These are phyloP conservation scores for Nansenia antarctica DNA, from an alignment of 2,113 vertebrate species.

Conservation along the genomic window DNA sequence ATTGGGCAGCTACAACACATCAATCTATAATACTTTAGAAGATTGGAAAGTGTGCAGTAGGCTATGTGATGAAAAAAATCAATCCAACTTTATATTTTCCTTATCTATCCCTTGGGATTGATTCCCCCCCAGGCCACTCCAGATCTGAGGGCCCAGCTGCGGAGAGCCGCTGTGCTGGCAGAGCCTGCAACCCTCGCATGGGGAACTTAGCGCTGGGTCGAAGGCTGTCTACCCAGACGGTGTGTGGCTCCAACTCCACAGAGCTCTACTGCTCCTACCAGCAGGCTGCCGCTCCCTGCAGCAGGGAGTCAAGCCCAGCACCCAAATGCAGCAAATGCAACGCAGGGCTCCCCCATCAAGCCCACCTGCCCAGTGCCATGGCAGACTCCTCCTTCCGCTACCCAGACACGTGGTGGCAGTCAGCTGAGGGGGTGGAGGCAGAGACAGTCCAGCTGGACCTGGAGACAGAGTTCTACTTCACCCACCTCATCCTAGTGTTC, in stretches of 20 bases:
- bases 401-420: slow-evolving; percentile 96
- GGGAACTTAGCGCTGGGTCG: slow-evolving; percentile 86
- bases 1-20: no score
- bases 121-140: slow-evolving; percentile 32
- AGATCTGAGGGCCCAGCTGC: slow-evolving; percentile 53
- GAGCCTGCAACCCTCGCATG: slow-evolving; percentile 89
- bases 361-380: slow-evolving; percentile 87
- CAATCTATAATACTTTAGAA: no score
- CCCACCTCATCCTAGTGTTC: slow-evolving; percentile 94
- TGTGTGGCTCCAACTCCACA: slow-evolving; percentile 75
- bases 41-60: no score
- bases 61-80: no score
- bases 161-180: slow-evolving; percentile 75
- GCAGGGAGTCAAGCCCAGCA: slow-evolving; percentile 65
- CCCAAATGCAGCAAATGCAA: slow-evolving; percentile 77
- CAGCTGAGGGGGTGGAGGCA: slow-evolving; percentile 69
- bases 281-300: slow-evolving; percentile 49
- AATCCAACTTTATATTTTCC: no score
- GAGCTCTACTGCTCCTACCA: slow-evolving; percentile 78
- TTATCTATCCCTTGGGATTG: no score
- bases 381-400: slow-evolving; percentile 89
- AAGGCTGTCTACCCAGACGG: slow-evolving; percentile 73
- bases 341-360: slow-evolving; percentile 59
- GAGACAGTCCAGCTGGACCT: slow-evolving; percentile 89
- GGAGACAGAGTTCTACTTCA: slow-evolving; percentile 91